Evolutionary conservation across 2,888 invertebrate genomes (phyloP).

Genomic region (Acheta domesticus): DNA sequence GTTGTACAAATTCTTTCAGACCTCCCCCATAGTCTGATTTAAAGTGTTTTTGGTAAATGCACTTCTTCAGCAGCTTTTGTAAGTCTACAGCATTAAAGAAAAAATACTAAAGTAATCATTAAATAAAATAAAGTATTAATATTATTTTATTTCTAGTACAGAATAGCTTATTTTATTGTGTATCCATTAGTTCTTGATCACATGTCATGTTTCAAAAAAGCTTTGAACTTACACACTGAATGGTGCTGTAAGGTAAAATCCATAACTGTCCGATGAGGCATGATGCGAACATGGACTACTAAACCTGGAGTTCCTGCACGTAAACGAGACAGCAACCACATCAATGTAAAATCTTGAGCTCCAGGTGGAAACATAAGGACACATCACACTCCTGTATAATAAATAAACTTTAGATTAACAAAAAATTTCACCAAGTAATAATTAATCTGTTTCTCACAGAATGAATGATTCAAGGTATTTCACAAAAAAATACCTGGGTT

Average conservation of each 20-base stretch:
- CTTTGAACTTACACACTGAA: conserved; percentile 73
- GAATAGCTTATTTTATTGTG: neutral
- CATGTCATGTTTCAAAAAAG: neutral
- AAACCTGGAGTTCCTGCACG: conserved; percentile 76
- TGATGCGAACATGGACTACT: conserved; percentile 88
- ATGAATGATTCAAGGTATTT: neutral
- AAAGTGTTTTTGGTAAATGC: conserved; percentile 78
- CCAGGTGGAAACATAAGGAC: conserved; percentile 83
- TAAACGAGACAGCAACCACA: conserved; percentile 82
- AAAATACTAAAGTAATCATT: neutral
- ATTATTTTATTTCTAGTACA: neutral
- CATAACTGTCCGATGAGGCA: conserved; percentile 81
- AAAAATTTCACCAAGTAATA: neutral
- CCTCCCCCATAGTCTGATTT: conserved; percentile 87
- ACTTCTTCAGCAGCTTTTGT: conserved; percentile 90
- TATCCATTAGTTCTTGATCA: neutral
- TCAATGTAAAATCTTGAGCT: conserved; percentile 77
- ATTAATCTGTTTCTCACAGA: neutral
- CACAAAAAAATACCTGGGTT: conserved; percentile 54
- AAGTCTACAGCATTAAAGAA: conserved; percentile 54
- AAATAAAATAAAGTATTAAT: neutral
- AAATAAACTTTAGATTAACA: neutral
- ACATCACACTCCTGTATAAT: conserved; percentile 76
- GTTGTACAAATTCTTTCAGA: conserved; percentile 82
- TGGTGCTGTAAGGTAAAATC: conserved; percentile 87